Conservation (phyloP, 2,888 invertebrate species). For the Timema cristinae region DNA sequence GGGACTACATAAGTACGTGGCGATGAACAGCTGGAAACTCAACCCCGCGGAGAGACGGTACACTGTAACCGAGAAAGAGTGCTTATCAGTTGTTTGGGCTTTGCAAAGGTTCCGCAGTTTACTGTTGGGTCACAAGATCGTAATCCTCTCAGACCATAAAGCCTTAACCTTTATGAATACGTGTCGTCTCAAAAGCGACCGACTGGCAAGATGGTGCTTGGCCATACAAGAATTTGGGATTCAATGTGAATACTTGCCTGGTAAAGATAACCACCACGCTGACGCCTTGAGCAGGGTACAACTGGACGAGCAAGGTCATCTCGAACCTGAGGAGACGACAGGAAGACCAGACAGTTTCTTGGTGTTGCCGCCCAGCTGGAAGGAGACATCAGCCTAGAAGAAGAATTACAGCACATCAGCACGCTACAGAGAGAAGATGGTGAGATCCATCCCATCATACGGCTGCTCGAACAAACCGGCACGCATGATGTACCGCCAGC, state of each 20-base stretch:
- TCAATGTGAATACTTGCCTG: not conserved
- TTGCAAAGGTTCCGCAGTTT: not conserved
- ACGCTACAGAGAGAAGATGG: too few relatives aligned
- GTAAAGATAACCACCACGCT: not conserved
- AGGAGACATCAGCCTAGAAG: too few relatives aligned
- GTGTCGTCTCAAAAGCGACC: not conserved
- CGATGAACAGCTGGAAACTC: not conserved
- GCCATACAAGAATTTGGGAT: not conserved
- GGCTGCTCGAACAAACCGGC: too few relatives aligned
- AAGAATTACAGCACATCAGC: too few relatives aligned
- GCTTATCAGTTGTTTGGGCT: not conserved
- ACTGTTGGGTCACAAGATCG: not conserved
- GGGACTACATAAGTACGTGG: not conserved
- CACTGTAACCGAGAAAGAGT: slow-evolving; percentile 6
- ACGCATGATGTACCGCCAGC: too few relatives aligned
- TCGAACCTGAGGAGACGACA: not conserved
- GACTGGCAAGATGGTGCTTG: not conserved
- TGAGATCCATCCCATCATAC: too few relatives aligned
- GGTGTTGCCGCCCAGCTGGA: too few relatives aligned
- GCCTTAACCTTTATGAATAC: not conserved
- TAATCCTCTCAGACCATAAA: not conserved
- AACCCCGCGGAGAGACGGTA: not conserved
- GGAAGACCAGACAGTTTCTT: too few relatives aligned
- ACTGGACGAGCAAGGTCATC: not conserved
- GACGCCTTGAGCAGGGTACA: not conserved